Evolutionary conservation across 1,140 invertebrate genomes (phyloP).

Genomic region (Teleogryllus occipitalis): DNA sequence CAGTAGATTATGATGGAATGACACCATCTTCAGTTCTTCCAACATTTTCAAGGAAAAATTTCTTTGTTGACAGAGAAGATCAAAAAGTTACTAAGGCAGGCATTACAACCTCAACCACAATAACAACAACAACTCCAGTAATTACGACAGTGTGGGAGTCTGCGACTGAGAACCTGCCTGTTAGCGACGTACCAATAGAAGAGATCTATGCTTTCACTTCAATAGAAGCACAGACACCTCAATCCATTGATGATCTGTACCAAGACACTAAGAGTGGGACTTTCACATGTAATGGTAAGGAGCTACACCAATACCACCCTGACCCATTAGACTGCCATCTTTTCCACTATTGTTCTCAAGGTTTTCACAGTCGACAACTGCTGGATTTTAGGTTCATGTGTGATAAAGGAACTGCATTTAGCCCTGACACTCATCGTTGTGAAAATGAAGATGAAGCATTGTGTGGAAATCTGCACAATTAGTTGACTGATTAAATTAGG

Average conservation of each 20-base stretch:
- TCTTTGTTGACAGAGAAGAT: not conserved
- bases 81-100: not conserved
- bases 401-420: slow-evolving; percentile 46
- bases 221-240: not conserved
- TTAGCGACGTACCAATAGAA: not conserved
- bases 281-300: slow-evolving; percentile 47
- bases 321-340: slow-evolving; percentile 47
- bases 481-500: not conserved
- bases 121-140: not conserved
- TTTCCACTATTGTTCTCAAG: slow-evolving; percentile 51
- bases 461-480: not conserved
- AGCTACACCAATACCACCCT: slow-evolving; percentile 47
- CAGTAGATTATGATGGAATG: not conserved
- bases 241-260: slow-evolving; percentile 16
- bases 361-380: slow-evolving; percentile 45
- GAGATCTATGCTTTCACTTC: not conserved
- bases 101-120: not conserved
- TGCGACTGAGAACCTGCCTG: not conserved
- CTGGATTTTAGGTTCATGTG: slow-evolving; percentile 52
- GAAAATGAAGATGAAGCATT: slow-evolving; percentile 23
- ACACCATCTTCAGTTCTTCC: not conserved
- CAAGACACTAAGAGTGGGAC: slow-evolving; percentile 21
- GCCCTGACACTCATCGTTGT: slow-evolving; percentile 45
- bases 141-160: not conserved
- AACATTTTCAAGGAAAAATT: not conserved